These are phyloP conservation scores for Apus apus DNA, from an alignment of 2,113 vertebrate species.

Conservation along the genomic window DNA sequence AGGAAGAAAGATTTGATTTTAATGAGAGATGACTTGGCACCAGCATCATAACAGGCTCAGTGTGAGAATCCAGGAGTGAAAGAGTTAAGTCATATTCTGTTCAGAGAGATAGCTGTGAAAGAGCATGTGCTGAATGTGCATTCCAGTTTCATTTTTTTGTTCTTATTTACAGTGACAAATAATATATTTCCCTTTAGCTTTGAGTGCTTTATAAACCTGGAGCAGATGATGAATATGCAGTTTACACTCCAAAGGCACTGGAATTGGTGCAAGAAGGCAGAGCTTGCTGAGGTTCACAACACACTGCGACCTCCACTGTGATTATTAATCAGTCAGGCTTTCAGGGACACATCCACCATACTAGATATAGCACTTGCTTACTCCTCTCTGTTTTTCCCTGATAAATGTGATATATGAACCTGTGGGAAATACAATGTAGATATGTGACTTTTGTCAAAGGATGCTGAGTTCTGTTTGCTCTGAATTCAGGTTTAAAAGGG, in stretches of 20 bases:
- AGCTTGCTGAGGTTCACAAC: background rate
- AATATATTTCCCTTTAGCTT: conserved; percentile 32
- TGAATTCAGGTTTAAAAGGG: background rate
- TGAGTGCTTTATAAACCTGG: conserved; percentile 36
- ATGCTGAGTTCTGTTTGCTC: background rate
- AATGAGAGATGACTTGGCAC: conserved; percentile 10
- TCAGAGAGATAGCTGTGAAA: conserved; percentile 1
- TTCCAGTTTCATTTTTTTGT: conserved; percentile 7
- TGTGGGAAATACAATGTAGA: background rate
- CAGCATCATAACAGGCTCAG: background rate
- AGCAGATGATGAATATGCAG: conserved; percentile 19
- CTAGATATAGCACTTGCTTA: background rate
- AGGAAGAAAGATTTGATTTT: conserved; percentile 38
- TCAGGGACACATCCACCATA: background rate
- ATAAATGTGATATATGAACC: background rate
- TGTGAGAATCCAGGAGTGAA: background rate
- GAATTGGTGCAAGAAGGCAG: conserved; percentile 21
- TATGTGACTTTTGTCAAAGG: background rate
- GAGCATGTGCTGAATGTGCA: background rate
- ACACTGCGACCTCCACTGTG: background rate
- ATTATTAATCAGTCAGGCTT: conserved; percentile 42
- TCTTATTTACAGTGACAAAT: conserved; percentile 39
- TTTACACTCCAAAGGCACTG: conserved; percentile 3
- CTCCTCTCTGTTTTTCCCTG: background rate
- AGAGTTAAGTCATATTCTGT: conserved; percentile 43